Conservation (phyloP, 2,113 vertebrate species). For the Elanoides forficatus region DNA sequence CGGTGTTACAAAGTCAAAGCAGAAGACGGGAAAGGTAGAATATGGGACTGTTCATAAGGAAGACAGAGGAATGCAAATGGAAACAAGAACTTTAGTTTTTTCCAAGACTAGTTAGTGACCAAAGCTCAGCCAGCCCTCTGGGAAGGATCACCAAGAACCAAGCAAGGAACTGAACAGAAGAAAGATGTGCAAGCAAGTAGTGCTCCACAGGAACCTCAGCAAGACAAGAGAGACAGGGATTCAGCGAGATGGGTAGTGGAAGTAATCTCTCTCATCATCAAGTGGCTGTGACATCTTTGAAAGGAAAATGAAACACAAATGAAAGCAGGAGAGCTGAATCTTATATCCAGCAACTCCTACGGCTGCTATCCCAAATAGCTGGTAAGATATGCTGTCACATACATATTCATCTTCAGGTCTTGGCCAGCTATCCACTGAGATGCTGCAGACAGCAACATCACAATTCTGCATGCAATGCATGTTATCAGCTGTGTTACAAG, state of each 20-base stretch:
- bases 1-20: background rate
- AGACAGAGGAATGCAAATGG: background rate
- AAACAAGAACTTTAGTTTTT: background rate
- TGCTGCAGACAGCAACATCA: background rate
- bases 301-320: background rate
- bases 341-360: background rate
- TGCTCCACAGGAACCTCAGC: background rate
- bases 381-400: background rate
- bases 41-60: too few species aligned
- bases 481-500: background rate
- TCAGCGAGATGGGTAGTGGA: background rate
- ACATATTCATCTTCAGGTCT: background rate
- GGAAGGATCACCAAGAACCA: background rate
- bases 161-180: background rate
- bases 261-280: background rate
- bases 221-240: background rate
- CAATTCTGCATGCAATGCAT: fast-evolving
- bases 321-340: background rate
- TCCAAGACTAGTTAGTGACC: background rate
- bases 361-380: background rate
- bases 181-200: background rate
- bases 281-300: background rate
- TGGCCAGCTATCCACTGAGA: background rate
- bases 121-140: background rate
- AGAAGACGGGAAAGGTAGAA: background rate